phyloP scores from a whole-genome alignment of 2,888 invertebrate species.

The Camponotus fellah region DNA sequence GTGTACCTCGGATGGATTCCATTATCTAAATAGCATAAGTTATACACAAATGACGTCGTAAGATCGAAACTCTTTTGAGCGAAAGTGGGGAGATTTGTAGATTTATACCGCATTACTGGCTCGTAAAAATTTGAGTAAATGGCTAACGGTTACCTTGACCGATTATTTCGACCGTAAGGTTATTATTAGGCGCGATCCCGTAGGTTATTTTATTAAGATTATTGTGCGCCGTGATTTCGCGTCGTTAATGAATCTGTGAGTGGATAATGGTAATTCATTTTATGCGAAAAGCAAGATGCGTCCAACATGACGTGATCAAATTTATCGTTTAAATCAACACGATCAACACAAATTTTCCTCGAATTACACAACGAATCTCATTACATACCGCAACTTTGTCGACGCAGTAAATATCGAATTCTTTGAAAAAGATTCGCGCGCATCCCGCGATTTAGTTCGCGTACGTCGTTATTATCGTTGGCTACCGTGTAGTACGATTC shows the following conservation, averaged over 20 bases:
- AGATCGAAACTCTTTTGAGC: slow-evolving; percentile 24
- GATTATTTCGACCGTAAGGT: slow-evolving; percentile 2
- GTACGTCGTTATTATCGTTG: slow-evolving; percentile 46
- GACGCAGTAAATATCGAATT: slow-evolving; percentile 31
- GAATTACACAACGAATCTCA: slow-evolving; percentile 36
- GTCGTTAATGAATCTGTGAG: slow-evolving; percentile 33
- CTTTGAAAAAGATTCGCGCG: slow-evolving; percentile 22
- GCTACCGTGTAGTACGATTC: slow-evolving; percentile 63
- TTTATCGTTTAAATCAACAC: slow-evolving; percentile 8
- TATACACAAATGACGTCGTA: slow-evolving; percentile 24
- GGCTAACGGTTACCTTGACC: slow-evolving; percentile 17
- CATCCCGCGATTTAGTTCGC: slow-evolving; percentile 49
- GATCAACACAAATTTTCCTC: slow-evolving; percentile 14
- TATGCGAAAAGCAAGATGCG: slow-evolving; percentile 2
- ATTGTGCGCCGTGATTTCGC: not conserved
- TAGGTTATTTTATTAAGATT: slow-evolving; percentile 30
- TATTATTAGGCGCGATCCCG: not conserved
- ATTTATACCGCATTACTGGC: slow-evolving; percentile 3
- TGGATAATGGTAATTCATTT: slow-evolving; percentile 33
- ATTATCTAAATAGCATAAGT: slow-evolving; percentile 46
- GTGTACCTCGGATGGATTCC: slow-evolving; percentile 31
- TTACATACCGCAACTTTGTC: slow-evolving; percentile 33
- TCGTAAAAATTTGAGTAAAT: slow-evolving; percentile 6
- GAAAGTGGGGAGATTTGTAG: slow-evolving; percentile 8
- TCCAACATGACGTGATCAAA: slow-evolving; percentile 23